Conservation (phyloP, 1,140 invertebrate species). For the Eriocheir sinensis region DNA sequence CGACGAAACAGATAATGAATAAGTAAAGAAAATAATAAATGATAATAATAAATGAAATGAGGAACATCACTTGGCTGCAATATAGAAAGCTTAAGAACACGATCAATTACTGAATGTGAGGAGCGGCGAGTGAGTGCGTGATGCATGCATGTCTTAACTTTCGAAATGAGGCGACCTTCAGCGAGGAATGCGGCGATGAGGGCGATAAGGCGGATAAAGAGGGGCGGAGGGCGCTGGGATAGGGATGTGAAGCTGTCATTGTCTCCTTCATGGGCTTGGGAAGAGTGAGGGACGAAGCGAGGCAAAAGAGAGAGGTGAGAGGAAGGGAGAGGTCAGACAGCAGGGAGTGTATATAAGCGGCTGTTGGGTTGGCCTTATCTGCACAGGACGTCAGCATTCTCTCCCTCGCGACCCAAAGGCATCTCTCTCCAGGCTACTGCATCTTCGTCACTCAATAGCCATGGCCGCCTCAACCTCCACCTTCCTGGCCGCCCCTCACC, state of each 20-base stretch:
- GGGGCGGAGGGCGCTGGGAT: not conserved
- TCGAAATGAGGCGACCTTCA: too few species aligned
- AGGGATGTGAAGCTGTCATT: not conserved
- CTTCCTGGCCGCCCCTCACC: not conserved
- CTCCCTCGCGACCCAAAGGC: too few species aligned
- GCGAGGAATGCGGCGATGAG: not conserved
- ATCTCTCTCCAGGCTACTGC: not conserved
- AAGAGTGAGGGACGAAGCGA: not conserved
- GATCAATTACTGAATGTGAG: too few species aligned
- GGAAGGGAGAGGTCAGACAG: not conserved
- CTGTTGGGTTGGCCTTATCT: too few species aligned
- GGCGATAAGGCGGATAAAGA: not conserved
- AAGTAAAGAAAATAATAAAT: too few species aligned
- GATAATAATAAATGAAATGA: too few species aligned
- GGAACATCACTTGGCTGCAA: too few species aligned
- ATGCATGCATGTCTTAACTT: too few species aligned
- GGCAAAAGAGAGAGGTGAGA: not conserved
- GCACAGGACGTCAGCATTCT: too few species aligned
- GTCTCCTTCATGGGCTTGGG: not conserved
- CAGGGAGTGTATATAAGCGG: not conserved
- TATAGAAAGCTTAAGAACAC: too few species aligned
- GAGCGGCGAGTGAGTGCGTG: too few species aligned
- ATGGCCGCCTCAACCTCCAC: not conserved
- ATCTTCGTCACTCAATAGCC: not conserved
- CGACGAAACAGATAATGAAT: too few species aligned